Evolutionary conservation across 2,797 vertebrate genomes (phyloP).

Genomic region (Darevskia nairensis): DNA sequence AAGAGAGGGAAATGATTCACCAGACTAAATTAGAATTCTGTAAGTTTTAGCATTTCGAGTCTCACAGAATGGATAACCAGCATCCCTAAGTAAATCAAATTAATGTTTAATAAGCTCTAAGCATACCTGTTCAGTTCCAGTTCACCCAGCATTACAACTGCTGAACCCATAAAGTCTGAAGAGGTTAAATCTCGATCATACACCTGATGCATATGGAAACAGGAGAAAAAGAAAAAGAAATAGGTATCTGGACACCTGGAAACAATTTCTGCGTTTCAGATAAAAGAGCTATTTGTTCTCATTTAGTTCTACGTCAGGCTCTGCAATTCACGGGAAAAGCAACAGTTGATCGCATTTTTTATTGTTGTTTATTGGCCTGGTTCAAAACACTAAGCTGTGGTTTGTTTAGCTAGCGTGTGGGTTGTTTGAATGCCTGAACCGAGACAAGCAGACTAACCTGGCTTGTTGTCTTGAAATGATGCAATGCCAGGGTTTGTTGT

Average conservation of each 20-base stretch:
- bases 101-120: constrained; percentile 28
- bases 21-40: not conserved
- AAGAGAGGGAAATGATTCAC: not conserved
- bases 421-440: no score
- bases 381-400: no score
- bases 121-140: constrained; percentile 90
- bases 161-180: constrained; percentile 95
- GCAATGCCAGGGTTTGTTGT: no score
- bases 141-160: constrained; percentile 78
- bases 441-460: no score
- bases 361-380: not conserved
- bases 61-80: not conserved
- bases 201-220: constrained; percentile 76
- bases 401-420: no score
- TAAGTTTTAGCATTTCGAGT: not conserved
- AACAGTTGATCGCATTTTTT: not conserved
- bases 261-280: constrained; percentile 19
- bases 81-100: not conserved
- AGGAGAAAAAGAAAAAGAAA: constrained; percentile 33
- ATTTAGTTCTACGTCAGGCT: constrained; percentile 35
- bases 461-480: no score
- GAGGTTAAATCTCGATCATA: constrained; percentile 92
- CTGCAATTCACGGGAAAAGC: not conserved
- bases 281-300: constrained; percentile 54
- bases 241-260: constrained; percentile 46